Evolutionary conservation across 2,113 vertebrate genomes (phyloP).

Genomic region (Psephotus haematonotus): DNA sequence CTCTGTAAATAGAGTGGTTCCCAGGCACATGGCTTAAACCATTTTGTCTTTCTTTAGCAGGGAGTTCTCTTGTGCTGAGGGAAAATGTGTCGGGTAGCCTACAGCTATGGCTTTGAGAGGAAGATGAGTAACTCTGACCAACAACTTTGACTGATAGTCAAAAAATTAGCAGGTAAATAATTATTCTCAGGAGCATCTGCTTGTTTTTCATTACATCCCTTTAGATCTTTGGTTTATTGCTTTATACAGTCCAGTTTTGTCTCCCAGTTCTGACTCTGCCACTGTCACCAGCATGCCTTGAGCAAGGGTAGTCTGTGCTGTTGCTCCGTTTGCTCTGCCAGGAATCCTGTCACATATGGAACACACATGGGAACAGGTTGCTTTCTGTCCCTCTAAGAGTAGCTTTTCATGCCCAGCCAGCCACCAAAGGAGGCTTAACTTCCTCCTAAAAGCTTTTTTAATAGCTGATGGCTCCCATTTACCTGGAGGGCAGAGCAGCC

Average conservation of each 20-base stretch:
- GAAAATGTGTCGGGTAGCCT: background rate
- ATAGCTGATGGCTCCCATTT: slow-evolving; percentile 69
- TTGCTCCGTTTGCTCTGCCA: background rate
- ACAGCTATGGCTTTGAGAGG: background rate
- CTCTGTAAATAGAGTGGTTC: accelerated
- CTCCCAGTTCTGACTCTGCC: background rate
- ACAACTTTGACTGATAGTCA: background rate
- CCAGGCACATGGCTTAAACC: background rate
- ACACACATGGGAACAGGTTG: slow-evolving; percentile 12
- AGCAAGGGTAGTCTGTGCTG: background rate
- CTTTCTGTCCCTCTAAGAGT: slow-evolving; percentile 21
- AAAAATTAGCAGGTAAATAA: background rate
- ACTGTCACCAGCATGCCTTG: background rate
- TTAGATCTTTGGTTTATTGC: background rate
- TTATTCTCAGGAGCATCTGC: background rate
- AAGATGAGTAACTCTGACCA: background rate
- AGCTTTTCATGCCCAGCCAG: slow-evolving; percentile 44
- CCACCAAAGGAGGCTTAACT: slow-evolving; percentile 18
- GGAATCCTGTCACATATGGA: background rate
- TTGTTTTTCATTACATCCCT: background rate
- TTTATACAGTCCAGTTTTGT: accelerated
- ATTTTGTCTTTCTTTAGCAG: background rate
- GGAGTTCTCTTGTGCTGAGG: background rate
- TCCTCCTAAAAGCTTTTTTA: slow-evolving; percentile 72
- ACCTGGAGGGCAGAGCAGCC: slow-evolving; percentile 73